These are phyloP conservation scores for Drosophila micromelanica DNA, from an alignment of 1,140 invertebrate species.

Conservation along the genomic window DNA sequence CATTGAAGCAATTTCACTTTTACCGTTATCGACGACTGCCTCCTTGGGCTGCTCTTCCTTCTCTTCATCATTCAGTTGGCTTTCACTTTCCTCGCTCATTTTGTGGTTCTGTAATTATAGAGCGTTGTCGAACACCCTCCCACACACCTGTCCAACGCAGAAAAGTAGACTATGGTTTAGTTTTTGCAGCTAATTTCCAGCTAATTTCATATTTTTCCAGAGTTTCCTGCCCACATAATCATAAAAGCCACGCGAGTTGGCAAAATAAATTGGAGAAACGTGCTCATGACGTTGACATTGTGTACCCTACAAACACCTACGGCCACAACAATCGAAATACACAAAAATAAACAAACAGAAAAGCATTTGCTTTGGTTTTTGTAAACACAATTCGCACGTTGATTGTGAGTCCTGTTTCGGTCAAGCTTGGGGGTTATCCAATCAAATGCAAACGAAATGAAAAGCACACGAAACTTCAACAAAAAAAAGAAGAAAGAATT, in stretches of 20 bases:
- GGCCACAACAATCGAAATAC: constrained; percentile 13
- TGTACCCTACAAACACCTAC: constrained; percentile 13
- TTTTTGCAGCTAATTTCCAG: constrained; percentile 69
- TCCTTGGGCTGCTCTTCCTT: neutral
- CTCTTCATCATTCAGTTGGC: constrained; percentile 11
- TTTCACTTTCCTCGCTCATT: constrained; percentile 59
- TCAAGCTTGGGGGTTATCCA: constrained; percentile 49
- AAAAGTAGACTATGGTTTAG: constrained; percentile 74
- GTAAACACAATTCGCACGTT: constrained; percentile 50
- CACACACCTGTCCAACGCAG: constrained; percentile 15
- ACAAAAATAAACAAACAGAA: constrained; percentile 29
- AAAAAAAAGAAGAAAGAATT: constrained; percentile 23
- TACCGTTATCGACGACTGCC: neutral
- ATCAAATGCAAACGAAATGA: constrained; percentile 73
- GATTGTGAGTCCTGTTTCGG: constrained; percentile 54
- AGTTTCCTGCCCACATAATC: constrained; percentile 58
- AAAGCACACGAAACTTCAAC: constrained; percentile 65
- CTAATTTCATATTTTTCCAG: constrained; percentile 74
- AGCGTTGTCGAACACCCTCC: neutral
- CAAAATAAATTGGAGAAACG: constrained; percentile 77
- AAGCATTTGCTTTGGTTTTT: constrained; percentile 48
- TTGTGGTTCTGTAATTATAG: constrained; percentile 66
- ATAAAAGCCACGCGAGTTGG: constrained; percentile 44
- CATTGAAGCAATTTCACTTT: constrained; percentile 23
- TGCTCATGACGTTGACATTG: constrained; percentile 78